A percentile compares a stretch with the other conserved stretches of the same genome.
phyloP scores from a whole-genome alignment of 1,140 invertebrate genomes.

The Lepidostoma basale region DNA sequence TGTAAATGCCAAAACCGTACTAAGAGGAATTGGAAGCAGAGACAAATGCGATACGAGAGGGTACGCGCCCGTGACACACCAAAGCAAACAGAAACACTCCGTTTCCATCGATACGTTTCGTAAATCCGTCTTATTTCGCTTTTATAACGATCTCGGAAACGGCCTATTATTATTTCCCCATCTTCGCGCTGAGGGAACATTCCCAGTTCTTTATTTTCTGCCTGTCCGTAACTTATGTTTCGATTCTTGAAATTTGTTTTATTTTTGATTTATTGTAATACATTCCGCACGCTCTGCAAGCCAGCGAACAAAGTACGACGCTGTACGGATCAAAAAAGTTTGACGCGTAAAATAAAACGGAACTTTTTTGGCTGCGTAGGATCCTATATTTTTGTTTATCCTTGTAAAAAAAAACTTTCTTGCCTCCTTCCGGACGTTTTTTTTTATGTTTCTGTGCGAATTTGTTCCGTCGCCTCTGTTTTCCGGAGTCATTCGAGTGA shows the following conservation, averaged over 20 bases:
- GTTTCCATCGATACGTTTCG: too few relatives aligned
- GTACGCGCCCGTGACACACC: too few relatives aligned
- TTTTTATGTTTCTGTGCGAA: constrained; percentile 1
- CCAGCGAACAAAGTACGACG: not conserved
- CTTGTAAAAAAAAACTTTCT: constrained; percentile 4
- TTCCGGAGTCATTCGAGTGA: not conserved
- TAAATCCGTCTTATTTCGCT: too few relatives aligned
- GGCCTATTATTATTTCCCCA: too few relatives aligned
- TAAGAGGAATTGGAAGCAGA: constrained; percentile 3
- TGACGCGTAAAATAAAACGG: constrained; percentile 3
- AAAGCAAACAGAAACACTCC: too few relatives aligned
- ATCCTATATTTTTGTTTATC: not conserved
- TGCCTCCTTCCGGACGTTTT: not conserved
- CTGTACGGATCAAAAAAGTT: constrained; percentile 8
- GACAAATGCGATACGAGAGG: too few relatives aligned
- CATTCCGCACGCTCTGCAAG: not conserved
- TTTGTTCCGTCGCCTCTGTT: not conserved
- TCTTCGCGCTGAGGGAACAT: not conserved
- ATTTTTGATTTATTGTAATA: constrained; percentile 14
- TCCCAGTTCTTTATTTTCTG: not conserved
- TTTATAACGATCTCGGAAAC: too few relatives aligned
- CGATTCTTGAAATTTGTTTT: not conserved
- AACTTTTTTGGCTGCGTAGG: not conserved
- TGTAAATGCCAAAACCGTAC: constrained; percentile 2
- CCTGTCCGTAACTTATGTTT: constrained; percentile 2